Evolutionary conservation across 92 coral and sea anemone genomes (phyloP).

Genomic region (Zoanthus solanderi): DNA sequence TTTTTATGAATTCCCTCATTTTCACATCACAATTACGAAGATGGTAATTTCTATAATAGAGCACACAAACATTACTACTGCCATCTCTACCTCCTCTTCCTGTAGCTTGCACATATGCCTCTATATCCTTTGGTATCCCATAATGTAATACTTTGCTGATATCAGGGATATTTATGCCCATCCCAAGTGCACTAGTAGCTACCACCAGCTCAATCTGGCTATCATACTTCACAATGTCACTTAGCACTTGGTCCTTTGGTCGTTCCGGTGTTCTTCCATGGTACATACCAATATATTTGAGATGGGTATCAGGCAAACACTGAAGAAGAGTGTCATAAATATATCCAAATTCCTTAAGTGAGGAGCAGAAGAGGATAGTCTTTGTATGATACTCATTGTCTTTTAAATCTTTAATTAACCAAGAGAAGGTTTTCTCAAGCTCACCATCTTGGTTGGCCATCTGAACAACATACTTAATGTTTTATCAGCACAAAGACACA

Average conservation of each 20-base stretch:
- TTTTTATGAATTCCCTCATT: conserved; percentile 53
- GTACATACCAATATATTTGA: background rate
- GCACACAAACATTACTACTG: conserved; percentile 16
- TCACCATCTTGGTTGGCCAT: conserved; percentile 21
- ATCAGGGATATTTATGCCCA: conserved; percentile 34
- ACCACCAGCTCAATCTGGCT: conserved; percentile 48
- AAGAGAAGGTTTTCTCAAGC: conserved; percentile 35
- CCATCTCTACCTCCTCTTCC: conserved; percentile 68
- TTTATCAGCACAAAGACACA: conserved; percentile 33
- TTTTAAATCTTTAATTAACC: conserved; percentile 19
- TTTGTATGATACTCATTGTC: background rate
- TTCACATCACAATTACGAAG: conserved; percentile 36
- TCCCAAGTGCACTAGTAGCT: conserved; percentile 67
- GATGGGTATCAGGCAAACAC: background rate
- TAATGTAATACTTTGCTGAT: conserved; percentile 28
- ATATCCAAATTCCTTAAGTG: conserved; percentile 53
- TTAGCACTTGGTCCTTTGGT: background rate
- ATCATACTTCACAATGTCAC: background rate
- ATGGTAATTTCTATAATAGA: conserved; percentile 50
- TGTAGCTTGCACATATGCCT: conserved; percentile 45
- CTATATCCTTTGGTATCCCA: conserved; percentile 44
- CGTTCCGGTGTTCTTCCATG: background rate
- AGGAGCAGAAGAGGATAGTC: conserved; percentile 50
- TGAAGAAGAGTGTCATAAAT: conserved; percentile 30
- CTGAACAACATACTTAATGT: conserved; percentile 30